Percentiles rank a stretch among this genome's conserved stretches.
These are phyloP conservation scores for Oryzias dopingdopingensis DNA, from an alignment of 2,797 vertebrate species.

Conservation along the genomic window DNA sequence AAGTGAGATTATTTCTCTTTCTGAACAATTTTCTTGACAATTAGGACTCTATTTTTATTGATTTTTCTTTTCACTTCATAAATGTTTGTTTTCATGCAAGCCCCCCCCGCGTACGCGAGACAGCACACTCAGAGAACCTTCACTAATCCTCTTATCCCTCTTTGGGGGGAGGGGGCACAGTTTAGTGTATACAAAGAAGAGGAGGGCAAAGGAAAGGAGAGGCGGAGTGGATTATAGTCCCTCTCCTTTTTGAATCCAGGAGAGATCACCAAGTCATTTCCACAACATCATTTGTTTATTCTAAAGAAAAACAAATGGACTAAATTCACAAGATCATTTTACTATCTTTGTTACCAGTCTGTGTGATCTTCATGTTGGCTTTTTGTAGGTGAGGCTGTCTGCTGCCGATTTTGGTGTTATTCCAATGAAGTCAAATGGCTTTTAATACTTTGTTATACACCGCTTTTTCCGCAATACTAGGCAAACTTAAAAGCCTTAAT, in stretches of 20 bases:
- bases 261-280: conserved; percentile 73
- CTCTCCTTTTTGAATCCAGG: conserved; percentile 62
- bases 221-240: conserved; percentile 68
- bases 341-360: not conserved
- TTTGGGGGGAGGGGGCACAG: conserved; percentile 68
- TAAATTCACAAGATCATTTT: conserved; percentile 51
- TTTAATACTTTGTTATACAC: too few relatives aligned
- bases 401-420: too few relatives aligned
- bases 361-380: too few relatives aligned
- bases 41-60: conserved; percentile 9
- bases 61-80: conserved; percentile 10
- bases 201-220: conserved; percentile 54
- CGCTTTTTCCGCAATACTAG: too few relatives aligned
- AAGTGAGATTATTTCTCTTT: conserved; percentile 5
- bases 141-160: conserved; percentile 73
- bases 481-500: too few relatives aligned
- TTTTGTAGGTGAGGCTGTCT: too few relatives aligned
- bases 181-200: conserved; percentile 76
- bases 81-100: conserved; percentile 12
- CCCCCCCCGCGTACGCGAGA: conserved; percentile 38
- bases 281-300: conserved; percentile 70
- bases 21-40: too few relatives aligned
- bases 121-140: conserved; percentile 62
- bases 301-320: conserved; percentile 67
- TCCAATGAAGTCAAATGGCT: too few relatives aligned